These are phyloP conservation scores for Caenorhabditis sp. DNA, from an alignment of 2,888 invertebrate genomes.

Conservation along the genomic window DNA sequence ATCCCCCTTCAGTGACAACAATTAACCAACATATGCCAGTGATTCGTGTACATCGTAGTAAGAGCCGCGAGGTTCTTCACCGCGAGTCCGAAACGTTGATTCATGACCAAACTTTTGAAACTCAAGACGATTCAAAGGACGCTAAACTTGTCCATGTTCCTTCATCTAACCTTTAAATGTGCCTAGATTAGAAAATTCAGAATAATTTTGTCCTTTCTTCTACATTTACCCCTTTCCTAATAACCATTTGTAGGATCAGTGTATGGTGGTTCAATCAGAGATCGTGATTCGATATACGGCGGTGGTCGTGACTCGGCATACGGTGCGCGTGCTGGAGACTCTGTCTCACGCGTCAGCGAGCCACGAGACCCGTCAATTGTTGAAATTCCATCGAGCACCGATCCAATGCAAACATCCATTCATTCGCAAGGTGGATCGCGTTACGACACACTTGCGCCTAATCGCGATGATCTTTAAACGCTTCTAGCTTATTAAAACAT, in stretches of 20 bases:
- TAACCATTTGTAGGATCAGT: constrained; percentile 47
- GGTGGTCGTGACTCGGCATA: constrained; percentile 44
- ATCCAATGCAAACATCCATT: constrained; percentile 35
- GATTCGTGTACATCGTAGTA: constrained; percentile 42
- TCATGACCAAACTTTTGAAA: constrained; percentile 3
- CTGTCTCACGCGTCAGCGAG: constrained; percentile 27
- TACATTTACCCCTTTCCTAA: constrained; percentile 15
- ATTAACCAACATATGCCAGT: constrained; percentile 20
- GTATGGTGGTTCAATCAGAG: constrained; percentile 51
- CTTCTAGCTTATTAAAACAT: neutral
- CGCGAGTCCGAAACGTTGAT: constrained; percentile 9
- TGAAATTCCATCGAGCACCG: constrained; percentile 50
- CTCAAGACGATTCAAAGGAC: constrained; percentile 7
- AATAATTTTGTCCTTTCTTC: constrained; percentile 9
- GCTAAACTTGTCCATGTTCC: constrained; percentile 1
- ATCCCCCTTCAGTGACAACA: constrained; percentile 33
- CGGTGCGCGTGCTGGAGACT: constrained; percentile 33
- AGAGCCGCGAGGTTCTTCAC: constrained; percentile 38
- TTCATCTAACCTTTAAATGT: neutral
- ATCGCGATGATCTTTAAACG: constrained; percentile 47
- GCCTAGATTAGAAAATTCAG: neutral
- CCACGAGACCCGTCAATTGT: constrained; percentile 46
- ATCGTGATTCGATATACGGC: constrained; percentile 49
- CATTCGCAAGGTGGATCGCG: constrained; percentile 47
- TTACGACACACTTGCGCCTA: constrained; percentile 48